Conservation (phyloP, 2,888 invertebrate genomes). For the Coelopa pilipes region DNA sequence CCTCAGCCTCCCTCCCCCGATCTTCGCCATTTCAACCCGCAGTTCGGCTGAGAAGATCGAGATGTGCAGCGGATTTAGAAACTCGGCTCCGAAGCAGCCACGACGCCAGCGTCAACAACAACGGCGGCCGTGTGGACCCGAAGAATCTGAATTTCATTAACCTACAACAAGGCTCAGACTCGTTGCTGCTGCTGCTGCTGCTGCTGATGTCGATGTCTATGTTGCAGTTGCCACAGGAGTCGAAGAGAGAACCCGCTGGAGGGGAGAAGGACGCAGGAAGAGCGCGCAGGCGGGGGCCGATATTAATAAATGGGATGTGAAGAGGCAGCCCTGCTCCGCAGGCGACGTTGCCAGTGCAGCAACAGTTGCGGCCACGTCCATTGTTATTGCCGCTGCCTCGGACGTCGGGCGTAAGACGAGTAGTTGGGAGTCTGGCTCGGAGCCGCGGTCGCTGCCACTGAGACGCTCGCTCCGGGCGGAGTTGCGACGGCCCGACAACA, state of each 20-base stretch:
- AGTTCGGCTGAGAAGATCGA: not conserved
- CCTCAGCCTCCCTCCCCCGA: not conserved
- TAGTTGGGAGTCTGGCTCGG: not conserved
- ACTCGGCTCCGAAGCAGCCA: too few species aligned
- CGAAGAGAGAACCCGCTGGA: not conserved
- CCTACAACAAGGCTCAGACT: conserved; percentile 28
- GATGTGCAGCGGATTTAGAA: not conserved
- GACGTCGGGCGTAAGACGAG: not conserved
- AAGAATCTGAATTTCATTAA: conserved; percentile 36
- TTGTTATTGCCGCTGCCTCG: too few species aligned
- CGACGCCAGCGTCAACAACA: not conserved
- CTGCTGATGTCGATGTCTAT: not conserved
- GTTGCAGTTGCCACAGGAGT: not conserved
- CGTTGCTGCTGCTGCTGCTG: conserved; percentile 15
- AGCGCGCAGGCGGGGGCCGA: not conserved
- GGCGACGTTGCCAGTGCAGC: too few species aligned
- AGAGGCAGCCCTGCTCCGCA: too few species aligned
- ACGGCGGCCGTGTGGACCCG: not conserved
- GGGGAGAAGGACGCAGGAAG: not conserved
- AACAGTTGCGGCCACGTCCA: too few species aligned
- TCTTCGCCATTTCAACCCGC: too few species aligned
- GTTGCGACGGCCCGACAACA: too few species aligned
- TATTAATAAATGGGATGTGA: conserved; percentile 33
- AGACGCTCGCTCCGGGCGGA: too few species aligned
- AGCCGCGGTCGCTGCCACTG: too few species aligned